Base-by-base conservation (phyloP, 2,113 vertebrate genomes). In the Heteronetta atricapilla region DNA sequence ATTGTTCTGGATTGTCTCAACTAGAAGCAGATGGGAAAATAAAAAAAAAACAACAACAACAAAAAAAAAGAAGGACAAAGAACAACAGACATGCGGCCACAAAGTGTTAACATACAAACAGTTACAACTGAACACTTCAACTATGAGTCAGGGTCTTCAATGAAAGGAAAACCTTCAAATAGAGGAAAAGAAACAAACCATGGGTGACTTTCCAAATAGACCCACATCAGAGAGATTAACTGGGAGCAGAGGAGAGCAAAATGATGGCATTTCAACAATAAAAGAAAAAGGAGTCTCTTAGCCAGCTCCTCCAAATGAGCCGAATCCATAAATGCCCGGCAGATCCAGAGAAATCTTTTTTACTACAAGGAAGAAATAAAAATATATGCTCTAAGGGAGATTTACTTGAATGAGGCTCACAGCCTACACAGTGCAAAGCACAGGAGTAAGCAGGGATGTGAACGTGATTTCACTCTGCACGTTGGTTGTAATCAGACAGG, bases 1-100 rank as follows among this genome's bases (percentile, higher is more conserved):
- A 96, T 98, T 99, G 98, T 98, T 99, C 98, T 99, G 99, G 97
- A 99, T 97, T 69, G 99, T 99, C 97, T 99, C 99, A 70, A 99
- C 99, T 99, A 81, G 97, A 99, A 97, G 97, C 95, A 97, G 94
- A 97, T 94, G 94, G 91, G 95, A 12, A 56, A 96, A 56, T 42
- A 86, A 79, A 48, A 48, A 96, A 88, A 53, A 11, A 89, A 88
- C 46, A 48, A 62, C 38, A 83, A 56, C 42, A 86, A 79, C 16
- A 74, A 80, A 62, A 69, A 69, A 94, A 96, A 77, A 97, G 92
- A 97, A 95, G 95, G 91, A 97, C 94, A 97, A 97, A 96, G 97
- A 98, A 97, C 97, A 97, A 97, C 96, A 97, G 97, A 98, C 98
- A 93, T 95, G 97, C 89, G 96, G 96, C 98, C 98, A 98, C 97